Evolutionary conservation across 2,888 invertebrate genomes (phyloP).

Genomic region (Cerastis leucographa): DNA sequence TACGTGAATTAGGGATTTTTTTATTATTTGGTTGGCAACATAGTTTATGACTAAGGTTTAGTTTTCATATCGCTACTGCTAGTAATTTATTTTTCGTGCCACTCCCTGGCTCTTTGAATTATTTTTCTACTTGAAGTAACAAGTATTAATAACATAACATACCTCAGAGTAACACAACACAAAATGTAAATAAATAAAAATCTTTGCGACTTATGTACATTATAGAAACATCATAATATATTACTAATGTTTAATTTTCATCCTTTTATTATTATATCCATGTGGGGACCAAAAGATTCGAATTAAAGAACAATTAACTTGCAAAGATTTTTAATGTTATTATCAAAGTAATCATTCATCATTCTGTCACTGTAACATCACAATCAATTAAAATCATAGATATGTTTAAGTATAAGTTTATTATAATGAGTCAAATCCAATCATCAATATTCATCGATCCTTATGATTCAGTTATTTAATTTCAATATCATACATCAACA

Average conservation of each 20-base stretch:
- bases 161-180: constrained; percentile 61
- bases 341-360: constrained; percentile 58
- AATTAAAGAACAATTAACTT: constrained; percentile 56
- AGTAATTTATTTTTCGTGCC: constrained; percentile 58
- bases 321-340: constrained; percentile 70
- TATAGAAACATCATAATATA: constrained; percentile 30
- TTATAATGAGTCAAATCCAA: background rate
- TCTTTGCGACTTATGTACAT: constrained; percentile 67
- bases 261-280: constrained; percentile 36
- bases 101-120: constrained; percentile 40
- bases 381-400: constrained; percentile 11
- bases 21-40: constrained; percentile 57
- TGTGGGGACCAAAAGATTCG: constrained; percentile 53
- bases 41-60: constrained; percentile 60
- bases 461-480: background rate
- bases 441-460: background rate
- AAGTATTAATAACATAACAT: constrained; percentile 61
- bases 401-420: background rate
- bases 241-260: constrained; percentile 38
- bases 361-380: constrained; percentile 19
- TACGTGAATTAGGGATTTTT: constrained; percentile 50
- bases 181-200: constrained; percentile 68
- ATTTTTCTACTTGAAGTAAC: constrained; percentile 57
- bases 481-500: constrained; percentile 19
- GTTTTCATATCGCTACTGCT: constrained; percentile 48